Conservation (phyloP, 2,113 vertebrate species). For the Centropus unirufus region DNA sequence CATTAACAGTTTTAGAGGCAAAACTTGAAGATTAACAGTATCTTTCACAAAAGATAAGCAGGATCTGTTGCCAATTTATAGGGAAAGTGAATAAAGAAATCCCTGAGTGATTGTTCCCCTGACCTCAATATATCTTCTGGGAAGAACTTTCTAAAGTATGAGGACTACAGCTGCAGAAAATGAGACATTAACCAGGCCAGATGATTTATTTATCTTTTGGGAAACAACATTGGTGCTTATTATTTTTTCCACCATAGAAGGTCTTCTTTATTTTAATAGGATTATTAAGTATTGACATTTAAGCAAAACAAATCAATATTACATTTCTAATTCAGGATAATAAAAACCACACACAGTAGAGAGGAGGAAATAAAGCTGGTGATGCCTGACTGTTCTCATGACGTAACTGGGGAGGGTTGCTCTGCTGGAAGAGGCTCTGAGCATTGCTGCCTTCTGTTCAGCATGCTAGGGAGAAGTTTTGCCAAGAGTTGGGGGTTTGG, state of each 20-base stretch:
- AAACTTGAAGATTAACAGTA: neutral
- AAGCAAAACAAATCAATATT: neutral
- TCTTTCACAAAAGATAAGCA: neutral
- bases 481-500: neutral
- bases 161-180: neutral
- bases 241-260: neutral
- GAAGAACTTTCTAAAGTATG: neutral
- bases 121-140: neutral
- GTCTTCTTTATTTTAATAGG: constrained; percentile 17
- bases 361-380: neutral
- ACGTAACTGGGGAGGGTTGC: neutral
- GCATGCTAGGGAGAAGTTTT: neutral
- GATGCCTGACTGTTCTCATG: neutral
- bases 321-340: neutral
- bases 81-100: constrained; percentile 19
- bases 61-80: neutral
- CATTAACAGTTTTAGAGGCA: neutral
- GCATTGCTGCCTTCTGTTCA: neutral
- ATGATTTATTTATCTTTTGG: constrained; percentile 23
- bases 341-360: neutral
- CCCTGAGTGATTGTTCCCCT: neutral
- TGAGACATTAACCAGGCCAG: neutral
- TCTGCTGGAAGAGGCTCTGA: neutral
- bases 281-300: constrained; percentile 24
- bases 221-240: neutral